Percentiles rank a stretch among this genome's conserved stretches.
Evolutionary conservation across 2,888 invertebrate genomes (phyloP).

Genomic region (Rhodophaea formosa): DNA sequence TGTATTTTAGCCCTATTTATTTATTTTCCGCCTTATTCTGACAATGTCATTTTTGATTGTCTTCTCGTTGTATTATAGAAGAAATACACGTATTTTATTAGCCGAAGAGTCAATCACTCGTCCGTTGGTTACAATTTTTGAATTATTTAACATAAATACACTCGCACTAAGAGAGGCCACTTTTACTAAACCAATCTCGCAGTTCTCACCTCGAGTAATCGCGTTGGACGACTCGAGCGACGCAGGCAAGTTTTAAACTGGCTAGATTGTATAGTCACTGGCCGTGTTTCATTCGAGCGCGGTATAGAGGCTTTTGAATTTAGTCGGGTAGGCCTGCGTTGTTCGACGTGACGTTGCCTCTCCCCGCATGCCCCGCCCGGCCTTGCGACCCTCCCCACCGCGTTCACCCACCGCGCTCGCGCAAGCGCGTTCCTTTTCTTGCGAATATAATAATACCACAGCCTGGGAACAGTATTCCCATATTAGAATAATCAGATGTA

Average conservation of each 20-base stretch:
- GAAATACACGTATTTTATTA: conserved; percentile 33
- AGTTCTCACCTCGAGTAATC: conserved; percentile 75
- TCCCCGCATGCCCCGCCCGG: conserved; percentile 64
- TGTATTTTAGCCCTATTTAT: conserved; percentile 73
- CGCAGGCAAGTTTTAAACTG: conserved; percentile 70
- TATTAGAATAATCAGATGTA: conserved; percentile 24
- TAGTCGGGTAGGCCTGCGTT: conserved; percentile 66
- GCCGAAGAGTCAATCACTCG: conserved; percentile 28
- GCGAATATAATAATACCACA: conserved; percentile 63
- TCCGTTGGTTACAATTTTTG: conserved; percentile 32
- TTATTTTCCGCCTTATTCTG: conserved; percentile 76
- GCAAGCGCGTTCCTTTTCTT: conserved; percentile 73
- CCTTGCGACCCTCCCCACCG: conserved; percentile 72
- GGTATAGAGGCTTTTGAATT: conserved; percentile 47
- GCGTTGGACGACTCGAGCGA: conserved; percentile 73
- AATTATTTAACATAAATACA: conserved; percentile 46
- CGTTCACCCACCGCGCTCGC: conserved; percentile 59
- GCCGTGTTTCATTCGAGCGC: conserved; percentile 27
- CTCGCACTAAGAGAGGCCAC: conserved; percentile 58
- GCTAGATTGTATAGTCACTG: conserved; percentile 36
- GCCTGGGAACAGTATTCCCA: conserved; percentile 35
- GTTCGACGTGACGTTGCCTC: conserved; percentile 76
- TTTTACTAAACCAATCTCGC: conserved; percentile 65
- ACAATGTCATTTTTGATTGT: conserved; percentile 53
- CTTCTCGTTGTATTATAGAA: conserved; percentile 35